phyloP scores from a whole-genome alignment of 2,888 invertebrate species.

The Oscheius sp. region DNA sequence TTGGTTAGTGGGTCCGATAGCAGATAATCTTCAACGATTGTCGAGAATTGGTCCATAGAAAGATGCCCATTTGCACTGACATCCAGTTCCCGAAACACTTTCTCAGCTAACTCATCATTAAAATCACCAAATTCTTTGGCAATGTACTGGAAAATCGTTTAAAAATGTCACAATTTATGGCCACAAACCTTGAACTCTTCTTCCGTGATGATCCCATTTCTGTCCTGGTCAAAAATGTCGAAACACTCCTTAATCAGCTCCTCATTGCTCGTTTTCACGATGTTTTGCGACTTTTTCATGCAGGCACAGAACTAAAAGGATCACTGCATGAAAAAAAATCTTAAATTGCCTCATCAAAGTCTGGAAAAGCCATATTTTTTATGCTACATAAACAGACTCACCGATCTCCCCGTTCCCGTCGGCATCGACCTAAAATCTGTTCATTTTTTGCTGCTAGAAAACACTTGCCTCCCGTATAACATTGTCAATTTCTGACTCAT shows the following conservation, averaged over 20 bases:
- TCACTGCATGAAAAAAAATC: too few species aligned
- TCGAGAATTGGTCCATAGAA: slow-evolving; percentile 71
- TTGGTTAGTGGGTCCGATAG: slow-evolving; percentile 40
- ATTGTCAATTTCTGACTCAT: slow-evolving; percentile 69
- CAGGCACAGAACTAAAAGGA: slow-evolving; percentile 67
- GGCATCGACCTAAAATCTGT: slow-evolving; percentile 66
- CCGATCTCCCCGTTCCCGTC: slow-evolving; percentile 73
- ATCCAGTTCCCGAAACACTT: slow-evolving; percentile 72
- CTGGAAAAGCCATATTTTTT: too few species aligned
- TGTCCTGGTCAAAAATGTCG: slow-evolving; percentile 71
- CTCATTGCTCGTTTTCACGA: slow-evolving; percentile 69
- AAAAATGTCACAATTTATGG: background rate
- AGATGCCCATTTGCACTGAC: slow-evolving; percentile 72
- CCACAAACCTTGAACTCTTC: slow-evolving; percentile 70
- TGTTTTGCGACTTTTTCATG: slow-evolving; percentile 72
- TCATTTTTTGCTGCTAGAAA: background rate
- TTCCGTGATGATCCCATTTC: slow-evolving; percentile 70
- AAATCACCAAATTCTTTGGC: slow-evolving; percentile 73
- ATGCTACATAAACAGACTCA: too few species aligned
- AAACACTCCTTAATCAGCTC: slow-evolving; percentile 71
- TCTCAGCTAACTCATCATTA: slow-evolving; percentile 70
- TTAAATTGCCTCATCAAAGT: too few species aligned
- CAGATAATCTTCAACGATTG: slow-evolving; percentile 71
- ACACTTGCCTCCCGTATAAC: slow-evolving; percentile 69
- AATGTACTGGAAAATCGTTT: slow-evolving; percentile 63